A percentile compares a stretch with the other conserved stretches of the same genome.
Conservation (phyloP, 2,797 vertebrate species). For the Ctenopoma kingsleyae region DNA sequence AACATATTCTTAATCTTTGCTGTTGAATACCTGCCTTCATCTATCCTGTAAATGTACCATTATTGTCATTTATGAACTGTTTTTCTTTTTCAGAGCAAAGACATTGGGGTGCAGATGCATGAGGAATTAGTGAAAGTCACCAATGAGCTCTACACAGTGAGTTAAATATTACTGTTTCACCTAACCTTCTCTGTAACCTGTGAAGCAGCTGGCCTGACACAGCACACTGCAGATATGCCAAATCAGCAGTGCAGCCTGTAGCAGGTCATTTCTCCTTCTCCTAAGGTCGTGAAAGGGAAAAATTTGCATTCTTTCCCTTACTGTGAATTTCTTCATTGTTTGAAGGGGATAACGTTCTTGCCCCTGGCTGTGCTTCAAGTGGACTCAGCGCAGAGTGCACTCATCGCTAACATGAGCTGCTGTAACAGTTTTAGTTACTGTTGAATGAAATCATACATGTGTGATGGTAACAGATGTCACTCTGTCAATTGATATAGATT, state of each 20-base stretch:
- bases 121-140: constrained; percentile 96
- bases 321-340: constrained; percentile 49
- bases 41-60: constrained; percentile 8
- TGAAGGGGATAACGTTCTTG: constrained; percentile 62
- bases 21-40: constrained; percentile 29
- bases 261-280: constrained; percentile 58
- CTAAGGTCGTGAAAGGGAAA: constrained; percentile 52
- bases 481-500: not conserved
- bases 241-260: constrained; percentile 63
- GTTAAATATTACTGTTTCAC: constrained; percentile 58
- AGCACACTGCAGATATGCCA: constrained; percentile 61
- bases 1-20: constrained; percentile 10
- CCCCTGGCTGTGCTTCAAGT: constrained; percentile 50
- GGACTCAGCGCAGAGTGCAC: constrained; percentile 61
- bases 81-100: constrained; percentile 90
- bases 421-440: constrained; percentile 25
- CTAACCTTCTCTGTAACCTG: constrained; percentile 37
- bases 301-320: constrained; percentile 56
- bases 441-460: constrained; percentile 27
- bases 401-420: constrained; percentile 36
- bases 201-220: constrained; percentile 61
- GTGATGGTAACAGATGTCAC: constrained; percentile 19
- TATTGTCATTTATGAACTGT: constrained; percentile 6
- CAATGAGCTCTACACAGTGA: constrained; percentile 96
- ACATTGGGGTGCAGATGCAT: constrained; percentile 96